Evolutionary conservation across 2,888 invertebrate genomes (phyloP).

Genomic region (Amorpha juglandis): DNA sequence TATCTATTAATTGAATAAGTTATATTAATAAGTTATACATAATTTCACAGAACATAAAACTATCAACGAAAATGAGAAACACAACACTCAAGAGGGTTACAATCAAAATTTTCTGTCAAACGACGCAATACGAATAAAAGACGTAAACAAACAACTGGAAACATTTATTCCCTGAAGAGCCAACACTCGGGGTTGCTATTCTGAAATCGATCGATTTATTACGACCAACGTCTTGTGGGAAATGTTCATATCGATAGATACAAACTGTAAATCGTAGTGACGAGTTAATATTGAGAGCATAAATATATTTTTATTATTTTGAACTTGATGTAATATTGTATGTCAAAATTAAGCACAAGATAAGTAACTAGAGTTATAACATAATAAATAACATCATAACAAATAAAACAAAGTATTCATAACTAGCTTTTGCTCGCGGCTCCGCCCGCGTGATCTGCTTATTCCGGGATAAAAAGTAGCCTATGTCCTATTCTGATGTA

Average conservation of each 20-base stretch:
- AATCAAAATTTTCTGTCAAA: slow-evolving; percentile 17
- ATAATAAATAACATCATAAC: too few species aligned
- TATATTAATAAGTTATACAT: neutral
- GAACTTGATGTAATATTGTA: too few species aligned
- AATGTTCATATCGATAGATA: neutral
- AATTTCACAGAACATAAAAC: neutral
- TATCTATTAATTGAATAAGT: neutral
- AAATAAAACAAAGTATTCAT: too few species aligned
- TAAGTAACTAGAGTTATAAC: too few species aligned
- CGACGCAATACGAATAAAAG: slow-evolving; percentile 21
- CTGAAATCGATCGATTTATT: slow-evolving; percentile 9
- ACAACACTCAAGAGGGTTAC: slow-evolving; percentile 7
- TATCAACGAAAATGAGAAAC: slow-evolving; percentile 1
- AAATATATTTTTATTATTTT: too few species aligned
- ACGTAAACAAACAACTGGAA: slow-evolving; percentile 27
- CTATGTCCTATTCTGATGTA: too few species aligned
- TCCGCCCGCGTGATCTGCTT: too few species aligned
- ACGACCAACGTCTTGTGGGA: neutral
- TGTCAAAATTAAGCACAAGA: too few species aligned
- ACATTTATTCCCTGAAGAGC: slow-evolving; percentile 26
- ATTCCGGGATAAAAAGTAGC: too few species aligned
- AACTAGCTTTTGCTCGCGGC: too few species aligned
- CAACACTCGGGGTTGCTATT: neutral
- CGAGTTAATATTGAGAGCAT: too few species aligned
- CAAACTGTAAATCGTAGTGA: neutral